Evolutionary conservation across 2,888 invertebrate species (phyloP).

Genomic region (Acleris cristana): DNA sequence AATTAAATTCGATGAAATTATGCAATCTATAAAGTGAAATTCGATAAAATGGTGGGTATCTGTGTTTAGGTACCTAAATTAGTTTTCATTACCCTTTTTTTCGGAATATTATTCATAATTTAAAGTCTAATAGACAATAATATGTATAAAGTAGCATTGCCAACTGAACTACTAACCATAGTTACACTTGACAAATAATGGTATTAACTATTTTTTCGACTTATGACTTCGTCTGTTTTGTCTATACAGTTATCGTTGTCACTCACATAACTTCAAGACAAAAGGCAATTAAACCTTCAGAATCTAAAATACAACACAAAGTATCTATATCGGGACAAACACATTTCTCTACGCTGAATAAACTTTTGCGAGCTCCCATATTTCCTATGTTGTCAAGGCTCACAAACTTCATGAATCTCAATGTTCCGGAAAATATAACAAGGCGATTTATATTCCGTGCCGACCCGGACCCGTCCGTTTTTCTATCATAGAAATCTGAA

Average conservation of each 20-base stretch:
- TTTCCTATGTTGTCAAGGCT: conserved; percentile 64
- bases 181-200: too few species aligned
- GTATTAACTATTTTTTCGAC: too few species aligned
- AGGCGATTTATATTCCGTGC: conserved; percentile 81
- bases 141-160: too few species aligned
- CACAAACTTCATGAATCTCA: conserved; percentile 81
- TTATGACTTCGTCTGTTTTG: too few species aligned
- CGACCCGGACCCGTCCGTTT: conserved; percentile 67
- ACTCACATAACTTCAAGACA: neutral
- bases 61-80: too few species aligned
- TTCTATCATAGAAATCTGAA: conserved; percentile 77
- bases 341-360: conserved; percentile 25
- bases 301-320: neutral
- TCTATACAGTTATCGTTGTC: neutral
- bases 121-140: too few species aligned
- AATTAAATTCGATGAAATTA: too few species aligned
- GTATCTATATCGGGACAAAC: conserved; percentile 2
- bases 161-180: too few species aligned
- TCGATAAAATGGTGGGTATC: too few species aligned
- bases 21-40: too few species aligned
- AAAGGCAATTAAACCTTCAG: conserved; percentile 1
- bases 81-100: too few species aligned
- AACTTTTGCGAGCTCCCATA: conserved; percentile 33
- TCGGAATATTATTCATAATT: too few species aligned
- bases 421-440: conserved; percentile 83